phyloP scores from a whole-genome alignment of 1,140 invertebrate species.

The Ditylenchus dipsaci region DNA sequence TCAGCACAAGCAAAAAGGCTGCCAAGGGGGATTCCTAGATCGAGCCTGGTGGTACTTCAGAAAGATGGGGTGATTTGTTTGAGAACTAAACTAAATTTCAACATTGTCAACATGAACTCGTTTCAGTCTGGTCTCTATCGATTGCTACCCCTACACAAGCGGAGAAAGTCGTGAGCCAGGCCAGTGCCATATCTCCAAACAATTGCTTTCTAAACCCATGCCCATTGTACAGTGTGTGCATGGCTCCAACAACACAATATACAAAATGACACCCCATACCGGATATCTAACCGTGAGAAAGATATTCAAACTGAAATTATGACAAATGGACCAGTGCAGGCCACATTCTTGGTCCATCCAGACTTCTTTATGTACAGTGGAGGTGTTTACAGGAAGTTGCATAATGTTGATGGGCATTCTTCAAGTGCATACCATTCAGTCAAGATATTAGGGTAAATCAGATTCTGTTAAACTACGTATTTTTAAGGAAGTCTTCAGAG shows the following conservation, averaged over 20 bases:
- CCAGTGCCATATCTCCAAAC: slow-evolving; percentile 60
- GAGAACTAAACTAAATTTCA: not conserved
- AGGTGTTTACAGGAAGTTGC: slow-evolving; percentile 70
- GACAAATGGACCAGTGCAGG: slow-evolving; percentile 87
- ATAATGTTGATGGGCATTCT: slow-evolving; percentile 64
- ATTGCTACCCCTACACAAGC: slow-evolving; percentile 64
- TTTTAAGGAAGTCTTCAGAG: not conserved
- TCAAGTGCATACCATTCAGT: slow-evolving; percentile 78
- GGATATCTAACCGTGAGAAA: slow-evolving; percentile 66
- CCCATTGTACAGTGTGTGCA: slow-evolving; percentile 59
- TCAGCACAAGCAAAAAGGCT: slow-evolving; percentile 73
- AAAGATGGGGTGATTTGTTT: slow-evolving; percentile 71
- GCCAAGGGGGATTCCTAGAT: slow-evolving; percentile 79
- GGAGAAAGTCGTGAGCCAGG: slow-evolving; percentile 60
- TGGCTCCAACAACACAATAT: slow-evolving; percentile 48
- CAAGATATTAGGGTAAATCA: slow-evolving; percentile 70
- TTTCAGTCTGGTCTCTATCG: slow-evolving; percentile 58
- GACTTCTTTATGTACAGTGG: slow-evolving; percentile 82
- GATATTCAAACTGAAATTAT: slow-evolving; percentile 88
- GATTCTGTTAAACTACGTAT: not conserved
- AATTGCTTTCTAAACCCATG: slow-evolving; percentile 23
- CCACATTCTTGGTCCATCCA: slow-evolving; percentile 78
- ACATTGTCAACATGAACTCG: too few relatives aligned
- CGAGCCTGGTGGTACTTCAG: slow-evolving; percentile 81
- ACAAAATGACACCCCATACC: slow-evolving; percentile 77